Percentiles rank a stretch among this genome's conserved stretches.
Evolutionary conservation across 1,140 invertebrate species (phyloP).

Genomic region (Papilio helenus): DNA sequence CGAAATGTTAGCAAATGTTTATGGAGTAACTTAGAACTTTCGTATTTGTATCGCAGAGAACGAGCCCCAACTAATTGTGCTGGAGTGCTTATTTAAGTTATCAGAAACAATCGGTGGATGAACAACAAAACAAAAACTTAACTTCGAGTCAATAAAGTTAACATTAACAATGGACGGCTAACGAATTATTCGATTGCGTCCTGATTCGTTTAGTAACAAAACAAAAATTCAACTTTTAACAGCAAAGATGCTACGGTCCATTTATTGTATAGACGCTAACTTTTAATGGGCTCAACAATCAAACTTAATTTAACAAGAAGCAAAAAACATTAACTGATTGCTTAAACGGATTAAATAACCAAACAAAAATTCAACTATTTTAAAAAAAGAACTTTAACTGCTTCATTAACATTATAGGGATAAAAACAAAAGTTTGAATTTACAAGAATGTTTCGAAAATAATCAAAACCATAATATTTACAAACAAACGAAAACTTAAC

Average conservation of each 20-base stretch:
- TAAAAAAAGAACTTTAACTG: slow-evolving; percentile 23
- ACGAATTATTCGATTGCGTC: slow-evolving; percentile 6
- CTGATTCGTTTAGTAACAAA: slow-evolving; percentile 41
- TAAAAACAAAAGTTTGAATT: slow-evolving; percentile 10
- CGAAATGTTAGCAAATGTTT: slow-evolving; percentile 40
- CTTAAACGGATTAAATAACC: slow-evolving; percentile 36
- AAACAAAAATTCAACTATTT: slow-evolving; percentile 47
- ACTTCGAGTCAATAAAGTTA: slow-evolving; percentile 32
- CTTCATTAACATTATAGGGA: background rate
- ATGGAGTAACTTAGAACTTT: slow-evolving; percentile 36
- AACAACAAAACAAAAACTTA: slow-evolving; percentile 50
- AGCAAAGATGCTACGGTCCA: background rate
- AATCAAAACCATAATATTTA: slow-evolving; percentile 26
- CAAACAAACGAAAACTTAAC: slow-evolving; percentile 29
- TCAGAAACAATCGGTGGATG: slow-evolving; percentile 42
- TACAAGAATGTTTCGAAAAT: background rate
- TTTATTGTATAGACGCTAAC: background rate
- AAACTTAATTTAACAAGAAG: slow-evolving; percentile 20
- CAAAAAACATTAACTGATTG: slow-evolving; percentile 46
- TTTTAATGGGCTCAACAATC: background rate
- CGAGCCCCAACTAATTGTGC: slow-evolving; percentile 25
- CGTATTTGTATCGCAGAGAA: slow-evolving; percentile 4
- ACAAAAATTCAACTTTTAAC: slow-evolving; percentile 52
- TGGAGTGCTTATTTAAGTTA: slow-evolving; percentile 38
- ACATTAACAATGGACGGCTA: slow-evolving; percentile 26